phyloP scores from a whole-genome alignment of 2,888 invertebrate genomes.

The Margaritifera margaritifera region DNA sequence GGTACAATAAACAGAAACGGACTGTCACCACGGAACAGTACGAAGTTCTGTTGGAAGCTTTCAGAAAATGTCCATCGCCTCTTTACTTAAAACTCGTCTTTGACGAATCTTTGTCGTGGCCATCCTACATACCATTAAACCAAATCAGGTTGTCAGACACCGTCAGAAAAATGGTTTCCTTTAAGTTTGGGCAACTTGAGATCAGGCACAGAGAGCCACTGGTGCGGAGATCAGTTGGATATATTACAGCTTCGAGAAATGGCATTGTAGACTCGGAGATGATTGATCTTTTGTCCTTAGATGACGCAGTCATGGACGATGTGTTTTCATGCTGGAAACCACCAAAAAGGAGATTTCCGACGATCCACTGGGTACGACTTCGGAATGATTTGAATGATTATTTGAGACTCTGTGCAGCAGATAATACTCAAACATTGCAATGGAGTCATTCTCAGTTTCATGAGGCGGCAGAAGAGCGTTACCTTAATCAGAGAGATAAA shows the following conservation, averaged over 20 bases:
- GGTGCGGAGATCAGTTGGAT: constrained; percentile 77
- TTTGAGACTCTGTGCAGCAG: constrained; percentile 52
- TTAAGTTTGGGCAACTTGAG: constrained; percentile 65
- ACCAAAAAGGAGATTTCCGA: constrained; percentile 59
- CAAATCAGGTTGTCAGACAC: constrained; percentile 53
- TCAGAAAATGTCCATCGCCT: constrained; percentile 56
- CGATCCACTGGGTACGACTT: constrained; percentile 61
- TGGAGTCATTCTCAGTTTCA: constrained; percentile 80
- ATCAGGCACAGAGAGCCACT: constrained; percentile 64
- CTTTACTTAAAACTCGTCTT: constrained; percentile 62
- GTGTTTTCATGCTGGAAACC: constrained; percentile 40
- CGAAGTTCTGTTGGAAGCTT: constrained; percentile 79
- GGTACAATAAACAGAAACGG: constrained; percentile 46
- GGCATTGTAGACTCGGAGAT: constrained; percentile 89
- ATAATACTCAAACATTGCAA: constrained; percentile 73
- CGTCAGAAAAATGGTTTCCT: constrained; percentile 55
- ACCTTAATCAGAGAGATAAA: constrained; percentile 72
- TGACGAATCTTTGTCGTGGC: constrained; percentile 59
- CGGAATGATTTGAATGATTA: constrained; percentile 52
- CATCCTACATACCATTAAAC: constrained; percentile 49
- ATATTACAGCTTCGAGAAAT: constrained; percentile 83
- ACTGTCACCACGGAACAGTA: constrained; percentile 77
- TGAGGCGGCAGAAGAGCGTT: constrained; percentile 79
- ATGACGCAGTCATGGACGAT: constrained; percentile 65
- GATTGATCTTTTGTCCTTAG: constrained; percentile 76